Percentiles rank a stretch among this genome's conserved stretches.
phyloP scores from a whole-genome alignment of 2,888 invertebrate genomes.

The Agriopis leucophaearia region DNA sequence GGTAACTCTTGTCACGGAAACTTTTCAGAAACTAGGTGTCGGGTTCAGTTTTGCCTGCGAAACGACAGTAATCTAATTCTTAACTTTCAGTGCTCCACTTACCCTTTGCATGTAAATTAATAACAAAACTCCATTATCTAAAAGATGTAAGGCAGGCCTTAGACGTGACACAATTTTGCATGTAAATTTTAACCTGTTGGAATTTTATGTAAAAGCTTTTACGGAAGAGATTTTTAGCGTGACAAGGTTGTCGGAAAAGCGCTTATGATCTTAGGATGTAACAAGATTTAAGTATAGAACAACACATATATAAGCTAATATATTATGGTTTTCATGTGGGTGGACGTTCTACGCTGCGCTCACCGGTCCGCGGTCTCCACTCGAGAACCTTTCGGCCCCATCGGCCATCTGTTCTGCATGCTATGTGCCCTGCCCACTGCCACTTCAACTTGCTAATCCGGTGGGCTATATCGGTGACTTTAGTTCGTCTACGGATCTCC shows the following conservation, averaged over 20 bases:
- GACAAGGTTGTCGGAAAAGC: background rate
- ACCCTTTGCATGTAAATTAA: conserved; percentile 37
- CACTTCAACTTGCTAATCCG: too few relatives aligned
- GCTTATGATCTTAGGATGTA: background rate
- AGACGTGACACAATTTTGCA: conserved; percentile 22
- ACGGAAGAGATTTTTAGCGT: conserved; percentile 13
- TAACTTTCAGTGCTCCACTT: conserved; percentile 28
- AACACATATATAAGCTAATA: background rate
- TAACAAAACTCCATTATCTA: conserved; percentile 35
- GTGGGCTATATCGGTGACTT: too few relatives aligned
- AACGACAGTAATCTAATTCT: conserved; percentile 29
- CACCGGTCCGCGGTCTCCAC: too few relatives aligned
- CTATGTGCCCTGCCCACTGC: too few relatives aligned
- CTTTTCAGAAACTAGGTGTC: conserved; percentile 22
- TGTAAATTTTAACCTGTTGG: background rate
- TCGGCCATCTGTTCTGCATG: too few relatives aligned
- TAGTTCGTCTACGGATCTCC: too few relatives aligned
- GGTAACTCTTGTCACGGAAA: conserved; percentile 1
- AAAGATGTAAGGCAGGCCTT: conserved; percentile 29
- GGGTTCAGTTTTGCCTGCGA: background rate
- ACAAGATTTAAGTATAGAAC: background rate
- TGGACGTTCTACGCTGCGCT: too few relatives aligned
- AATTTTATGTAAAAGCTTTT: conserved; percentile 20
- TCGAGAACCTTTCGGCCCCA: too few relatives aligned
- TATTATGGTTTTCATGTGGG: too few relatives aligned